Evolutionary conservation across 2,113 vertebrate species (phyloP).

Genomic region (Epinephelus moara): DNA sequence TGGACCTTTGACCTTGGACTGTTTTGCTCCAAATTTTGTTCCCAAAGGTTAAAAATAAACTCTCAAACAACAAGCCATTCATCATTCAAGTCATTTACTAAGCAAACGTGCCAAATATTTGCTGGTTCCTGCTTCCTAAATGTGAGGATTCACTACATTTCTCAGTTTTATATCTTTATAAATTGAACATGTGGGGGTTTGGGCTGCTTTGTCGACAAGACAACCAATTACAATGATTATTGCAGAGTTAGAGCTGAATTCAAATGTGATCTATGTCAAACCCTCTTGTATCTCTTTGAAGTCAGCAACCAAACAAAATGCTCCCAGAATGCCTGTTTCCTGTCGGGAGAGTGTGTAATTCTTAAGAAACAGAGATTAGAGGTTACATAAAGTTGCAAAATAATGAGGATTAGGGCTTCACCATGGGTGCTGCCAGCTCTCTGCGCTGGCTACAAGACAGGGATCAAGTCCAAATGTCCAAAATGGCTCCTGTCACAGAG

Average conservation of each 20-base stretch:
- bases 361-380: not conserved
- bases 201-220: not conserved
- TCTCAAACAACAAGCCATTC: not conserved
- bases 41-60: not conserved
- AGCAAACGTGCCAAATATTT: not conserved
- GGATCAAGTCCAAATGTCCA: too few species aligned
- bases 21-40: not conserved
- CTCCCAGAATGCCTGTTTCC: too few species aligned
- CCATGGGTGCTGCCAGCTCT: too few species aligned
- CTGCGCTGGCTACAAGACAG: too few species aligned
- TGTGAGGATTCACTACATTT: not conserved
- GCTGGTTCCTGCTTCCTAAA: not conserved
- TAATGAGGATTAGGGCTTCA: constrained; percentile 23
- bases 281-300: too few species aligned
- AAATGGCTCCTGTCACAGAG: too few species aligned
- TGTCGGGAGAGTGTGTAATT: too few species aligned
- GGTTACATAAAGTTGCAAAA: constrained; percentile 17
- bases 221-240: not conserved
- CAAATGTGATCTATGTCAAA: not conserved
- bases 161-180: too few species aligned
- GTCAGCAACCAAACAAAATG: too few species aligned
- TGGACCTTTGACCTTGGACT: not conserved
- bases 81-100: not conserved
- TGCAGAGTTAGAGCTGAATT: not conserved
- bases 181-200: too few species aligned